These are phyloP conservation scores for Rhodeus uyekii DNA, from an alignment of 2,797 vertebrate species.

Conservation along the genomic window DNA sequence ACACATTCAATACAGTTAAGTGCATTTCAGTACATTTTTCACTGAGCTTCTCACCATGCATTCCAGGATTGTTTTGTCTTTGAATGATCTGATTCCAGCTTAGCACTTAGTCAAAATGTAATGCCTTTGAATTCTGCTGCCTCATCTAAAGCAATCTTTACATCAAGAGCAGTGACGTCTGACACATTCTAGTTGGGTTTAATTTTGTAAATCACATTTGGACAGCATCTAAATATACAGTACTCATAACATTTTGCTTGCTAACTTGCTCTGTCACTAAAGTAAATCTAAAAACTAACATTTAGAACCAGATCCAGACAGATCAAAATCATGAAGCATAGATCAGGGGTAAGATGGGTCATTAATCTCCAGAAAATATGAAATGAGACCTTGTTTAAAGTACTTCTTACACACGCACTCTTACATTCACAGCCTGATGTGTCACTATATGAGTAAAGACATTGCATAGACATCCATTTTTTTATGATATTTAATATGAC, in stretches of 20 bases:
- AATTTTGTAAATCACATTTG: background rate
- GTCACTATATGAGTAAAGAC: background rate
- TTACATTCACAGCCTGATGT: background rate
- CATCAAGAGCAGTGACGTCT: background rate
- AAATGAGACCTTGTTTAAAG: conserved; percentile 1
- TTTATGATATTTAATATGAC: background rate
- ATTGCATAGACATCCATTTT: background rate
- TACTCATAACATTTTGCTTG: background rate
- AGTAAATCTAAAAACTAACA: background rate
- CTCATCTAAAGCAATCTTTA: background rate
- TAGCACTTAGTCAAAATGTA: background rate
- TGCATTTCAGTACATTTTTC: too few species aligned
- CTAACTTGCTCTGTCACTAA: background rate
- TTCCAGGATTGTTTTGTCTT: background rate
- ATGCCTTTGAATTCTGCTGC: background rate
- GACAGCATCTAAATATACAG: background rate
- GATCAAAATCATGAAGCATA: conserved; percentile 10
- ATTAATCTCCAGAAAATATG: conserved; percentile 28
- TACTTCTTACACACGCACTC: conserved; percentile 23
- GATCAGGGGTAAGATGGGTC: conserved; percentile 3
- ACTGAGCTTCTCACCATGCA: background rate
- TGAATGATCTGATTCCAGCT: background rate
- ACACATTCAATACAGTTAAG: background rate
- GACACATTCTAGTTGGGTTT: too few species aligned
- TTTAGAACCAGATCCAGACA: background rate